Evolutionary conservation across 2,113 vertebrate genomes (phyloP), one percentile per base, ranked within the genome.

Genomic region (Gopherus flavomarginatus): DNA sequence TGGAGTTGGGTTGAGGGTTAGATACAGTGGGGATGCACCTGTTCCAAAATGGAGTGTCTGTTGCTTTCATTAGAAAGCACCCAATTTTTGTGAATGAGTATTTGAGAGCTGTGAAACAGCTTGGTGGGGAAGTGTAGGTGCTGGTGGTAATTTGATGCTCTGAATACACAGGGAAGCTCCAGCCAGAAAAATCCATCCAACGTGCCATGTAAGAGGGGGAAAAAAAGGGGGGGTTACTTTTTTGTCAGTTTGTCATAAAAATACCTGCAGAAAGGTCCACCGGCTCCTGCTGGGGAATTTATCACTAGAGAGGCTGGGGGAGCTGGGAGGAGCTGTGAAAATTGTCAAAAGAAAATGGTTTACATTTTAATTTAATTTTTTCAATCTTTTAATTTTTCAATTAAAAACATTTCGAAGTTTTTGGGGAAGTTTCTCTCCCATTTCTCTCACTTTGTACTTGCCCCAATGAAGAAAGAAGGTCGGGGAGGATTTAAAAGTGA

Each of bases 251-350:
- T 97, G 97, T 97, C 96, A 0, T 81, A 69, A 89, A 87, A 83
- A 54, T 97, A 96, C 94, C 96, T 97, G 93, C 92, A 69, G 96
- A 97, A 96, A 97, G 94, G 96, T 94, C 96, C 94, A 95, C 96
- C 94, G 93, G 53, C 93, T 92, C 10, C 35, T 69, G 35, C 65
- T 21, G 65, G 31, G 35, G 8, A 38, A 9, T 12, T 22, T 17
- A 17, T 26, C 65, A 65, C 31, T 52, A 29, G 7, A 26, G 22
- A 12, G 29, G 57, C 47, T 10, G 42, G 6, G 31, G 0, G 85
- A 50, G 62, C 44, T 6, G 44, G 44, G 81, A 10, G 12, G 13
- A 16, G 19, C 38, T 38, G 8, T 31, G 22, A 42, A 35, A 12
- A 24, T 6, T 0, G 1, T 38, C 50, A 62, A 26, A 26, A 42